A percentile compares a stretch with the other conserved stretches of the same genome.
Conservation (phyloP, 2,888 invertebrate genomes). For the Acleris cristana region DNA sequence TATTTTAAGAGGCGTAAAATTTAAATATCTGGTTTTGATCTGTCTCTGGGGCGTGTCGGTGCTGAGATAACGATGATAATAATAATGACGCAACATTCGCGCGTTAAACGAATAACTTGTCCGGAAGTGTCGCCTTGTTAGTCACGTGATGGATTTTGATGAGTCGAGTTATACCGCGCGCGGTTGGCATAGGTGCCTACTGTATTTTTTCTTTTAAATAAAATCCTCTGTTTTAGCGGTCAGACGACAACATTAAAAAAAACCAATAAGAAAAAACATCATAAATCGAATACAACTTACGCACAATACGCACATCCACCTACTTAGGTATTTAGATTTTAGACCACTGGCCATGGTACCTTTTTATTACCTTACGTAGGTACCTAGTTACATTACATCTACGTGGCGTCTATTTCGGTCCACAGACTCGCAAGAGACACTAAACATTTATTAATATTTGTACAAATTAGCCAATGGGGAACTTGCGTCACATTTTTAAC, state of each 20-base stretch:
- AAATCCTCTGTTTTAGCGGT: no score
- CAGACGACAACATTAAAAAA: no score
- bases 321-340: no score
- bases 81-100: slow-evolving; percentile 33
- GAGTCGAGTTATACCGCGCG: slow-evolving; percentile 22
- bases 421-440: slow-evolving; percentile 25
- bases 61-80: slow-evolving; percentile 27
- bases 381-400: no score
- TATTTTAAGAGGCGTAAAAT: slow-evolving; percentile 31
- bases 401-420: slow-evolving; percentile 11
- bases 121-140: slow-evolving; percentile 27
- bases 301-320: no score
- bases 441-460: slow-evolving; percentile 28
- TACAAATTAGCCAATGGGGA: slow-evolving; percentile 43
- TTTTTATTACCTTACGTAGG: no score
- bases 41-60: slow-evolving; percentile 22
- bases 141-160: slow-evolving; percentile 27
- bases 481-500: slow-evolving; percentile 43
- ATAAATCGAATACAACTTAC: no score
- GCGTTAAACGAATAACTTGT: slow-evolving; percentile 17
- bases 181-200: neutral
- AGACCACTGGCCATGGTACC: no score
- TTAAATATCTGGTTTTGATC: slow-evolving; percentile 37
- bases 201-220: neutral
- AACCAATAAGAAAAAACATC: no score